Conservation (phyloP, 2,888 invertebrate species). For the Agrenia bidenticulata region DNA sequence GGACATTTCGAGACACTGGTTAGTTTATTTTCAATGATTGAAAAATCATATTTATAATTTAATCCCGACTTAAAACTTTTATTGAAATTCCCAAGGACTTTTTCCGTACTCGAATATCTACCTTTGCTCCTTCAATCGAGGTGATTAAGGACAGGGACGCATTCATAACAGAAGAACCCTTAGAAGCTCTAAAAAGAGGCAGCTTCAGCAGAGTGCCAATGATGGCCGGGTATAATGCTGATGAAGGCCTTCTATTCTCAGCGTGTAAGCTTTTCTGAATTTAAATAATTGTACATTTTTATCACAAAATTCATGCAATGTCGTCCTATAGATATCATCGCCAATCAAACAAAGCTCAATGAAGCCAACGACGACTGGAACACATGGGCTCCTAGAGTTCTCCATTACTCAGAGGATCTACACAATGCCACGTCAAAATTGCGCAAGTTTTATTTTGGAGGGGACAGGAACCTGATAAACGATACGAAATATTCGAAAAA, state of each 20-base stretch:
- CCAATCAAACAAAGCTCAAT: conserved; percentile 37
- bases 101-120: conserved; percentile 23
- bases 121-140: conserved; percentile 48
- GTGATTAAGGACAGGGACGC: conserved; percentile 33
- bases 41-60: too few relatives aligned
- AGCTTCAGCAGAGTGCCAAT: conserved; percentile 37
- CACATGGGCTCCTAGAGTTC: conserved; percentile 24
- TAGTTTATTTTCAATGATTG: too few relatives aligned
- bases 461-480: conserved; percentile 23
- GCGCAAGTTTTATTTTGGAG: conserved; percentile 40
- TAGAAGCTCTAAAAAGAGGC: conserved; percentile 34
- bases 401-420: conserved; percentile 27
- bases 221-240: conserved; percentile 37
- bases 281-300: too few relatives aligned
- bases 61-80: too few relatives aligned
- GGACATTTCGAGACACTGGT: conserved; percentile 3
- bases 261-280: conserved; percentile 23
- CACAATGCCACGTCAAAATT: conserved; percentile 28
- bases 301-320: too few relatives aligned
- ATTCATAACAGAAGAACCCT: conserved; percentile 45
- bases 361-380: conserved; percentile 39
- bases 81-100: too few relatives aligned
- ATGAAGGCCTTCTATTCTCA: conserved; percentile 41
- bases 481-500: conserved; percentile 17
- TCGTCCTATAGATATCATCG: conserved; percentile 26